Conservation (phyloP, 2,888 invertebrate species). For the Sinelater perroti region DNA sequence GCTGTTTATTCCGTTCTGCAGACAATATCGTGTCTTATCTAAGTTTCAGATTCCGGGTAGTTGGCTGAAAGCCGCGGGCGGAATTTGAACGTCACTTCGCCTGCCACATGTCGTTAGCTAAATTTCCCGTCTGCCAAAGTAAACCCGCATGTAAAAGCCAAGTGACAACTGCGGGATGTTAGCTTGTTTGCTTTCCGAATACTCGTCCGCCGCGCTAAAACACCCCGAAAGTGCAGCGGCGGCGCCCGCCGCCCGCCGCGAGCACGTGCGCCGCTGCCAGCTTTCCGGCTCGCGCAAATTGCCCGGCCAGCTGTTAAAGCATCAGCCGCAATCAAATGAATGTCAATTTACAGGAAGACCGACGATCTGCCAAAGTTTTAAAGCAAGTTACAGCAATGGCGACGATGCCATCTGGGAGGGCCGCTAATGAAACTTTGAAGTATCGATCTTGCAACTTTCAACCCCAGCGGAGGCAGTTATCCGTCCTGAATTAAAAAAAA, state of each 20-base stretch:
- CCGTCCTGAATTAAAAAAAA: too few species aligned
- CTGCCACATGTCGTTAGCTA: slow-evolving; percentile 31
- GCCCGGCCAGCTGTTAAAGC: slow-evolving; percentile 37
- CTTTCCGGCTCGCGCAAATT: slow-evolving; percentile 24
- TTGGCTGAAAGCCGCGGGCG: slow-evolving; percentile 29
- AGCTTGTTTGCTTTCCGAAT: slow-evolving; percentile 28
- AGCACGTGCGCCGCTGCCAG: too few species aligned
- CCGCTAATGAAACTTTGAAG: slow-evolving; percentile 38
- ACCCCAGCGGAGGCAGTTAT: slow-evolving; percentile 26
- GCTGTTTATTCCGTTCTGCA: slow-evolving; percentile 6
- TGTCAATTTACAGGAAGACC: slow-evolving; percentile 37
- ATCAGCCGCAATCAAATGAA: slow-evolving; percentile 38
- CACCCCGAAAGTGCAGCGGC: slow-evolving; percentile 14
- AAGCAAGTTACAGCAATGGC: slow-evolving; percentile 34
- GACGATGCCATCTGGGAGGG: slow-evolving; percentile 37
- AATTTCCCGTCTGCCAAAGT: slow-evolving; percentile 34
- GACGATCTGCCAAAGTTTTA: slow-evolving; percentile 36
- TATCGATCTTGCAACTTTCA: slow-evolving; percentile 30
- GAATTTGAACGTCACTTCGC: slow-evolving; percentile 31
- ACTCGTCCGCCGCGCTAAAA: slow-evolving; percentile 8
- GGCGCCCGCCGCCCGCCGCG: background rate
- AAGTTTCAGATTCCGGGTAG: slow-evolving; percentile 28
- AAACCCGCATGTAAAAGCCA: slow-evolving; percentile 39
- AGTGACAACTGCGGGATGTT: slow-evolving; percentile 34
- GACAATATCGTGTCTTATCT: slow-evolving; percentile 23